Base-by-base conservation (phyloP, 2,113 vertebrate species). In the Tragelaphus imberbis region DNA sequence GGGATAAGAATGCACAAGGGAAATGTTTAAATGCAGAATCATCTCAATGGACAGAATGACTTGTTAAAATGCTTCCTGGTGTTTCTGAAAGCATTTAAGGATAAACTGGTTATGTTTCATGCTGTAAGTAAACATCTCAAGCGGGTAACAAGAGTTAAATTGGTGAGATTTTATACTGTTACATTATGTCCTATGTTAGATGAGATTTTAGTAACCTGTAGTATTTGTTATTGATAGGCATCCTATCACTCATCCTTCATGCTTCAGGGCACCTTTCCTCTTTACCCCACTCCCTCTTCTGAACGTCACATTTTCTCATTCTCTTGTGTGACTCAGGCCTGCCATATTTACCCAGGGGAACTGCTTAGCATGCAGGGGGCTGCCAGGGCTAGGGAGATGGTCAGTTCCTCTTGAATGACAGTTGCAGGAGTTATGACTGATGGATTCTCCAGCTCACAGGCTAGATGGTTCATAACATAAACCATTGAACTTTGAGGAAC, bases 101-200 rank as follows among this genome's bases (percentile, higher is more conserved):
- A 87, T 2, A 97, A 94, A 89, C 3, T 77, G 4, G 96, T 95
- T 98, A 97, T 44, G 86, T 86, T 94, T 97, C 95, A 97, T 91
- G 97, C 95, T 92, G 1, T 53, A 98, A 96, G 65, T 96, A 56
- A 94, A 97, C 58, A 95, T 53, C 59, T 94, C 95, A 98, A 97
- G 13, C 44, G 96, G 59, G 75, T 79, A 88, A 91, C 49, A 93
- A 28, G 81, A 97, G 77, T 93, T 61, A 97, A 87, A 93, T 51
- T 71, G 87, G 93, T 81, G 25, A 97, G 28, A 71, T 28, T 56
- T 75, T 87, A 90, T 1, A 84, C 51, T 85, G 49, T 86, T 88
- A 58, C 23, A 71, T 44, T 95, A 58, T 56, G 55, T 97, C 44
- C 81, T 59, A 95, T 28, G 97, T 96, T 56, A 97, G 90, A 87